Conservation (phyloP, 2,113 vertebrate genomes). For the Muscicapa adusta region DNA sequence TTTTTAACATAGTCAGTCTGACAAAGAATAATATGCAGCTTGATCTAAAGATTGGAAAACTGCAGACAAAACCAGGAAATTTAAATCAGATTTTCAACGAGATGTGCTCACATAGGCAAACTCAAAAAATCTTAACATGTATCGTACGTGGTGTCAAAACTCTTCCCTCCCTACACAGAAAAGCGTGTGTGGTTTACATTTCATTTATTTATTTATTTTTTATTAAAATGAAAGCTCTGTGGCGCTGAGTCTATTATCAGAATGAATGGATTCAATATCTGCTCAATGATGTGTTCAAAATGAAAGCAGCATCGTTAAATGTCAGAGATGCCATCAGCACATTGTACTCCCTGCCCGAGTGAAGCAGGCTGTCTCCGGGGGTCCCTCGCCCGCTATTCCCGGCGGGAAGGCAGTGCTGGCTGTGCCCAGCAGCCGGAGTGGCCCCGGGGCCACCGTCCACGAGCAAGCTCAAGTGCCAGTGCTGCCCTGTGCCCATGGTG, state of each 20-base stretch:
- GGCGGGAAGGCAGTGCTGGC: too few species aligned
- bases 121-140: slow-evolving; percentile 20
- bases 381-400: background rate
- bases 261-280: slow-evolving; percentile 91
- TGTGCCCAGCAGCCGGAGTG: too few species aligned
- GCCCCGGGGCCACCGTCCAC: too few species aligned
- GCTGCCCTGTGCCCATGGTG: accelerated
- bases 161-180: background rate
- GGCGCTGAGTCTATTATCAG: slow-evolving; percentile 79
- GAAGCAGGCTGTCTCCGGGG: slow-evolving; percentile 68
- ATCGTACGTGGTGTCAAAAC: background rate
- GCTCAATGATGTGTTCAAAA: slow-evolving; percentile 89
- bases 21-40: slow-evolving; percentile 45
- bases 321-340: slow-evolving; percentile 82
- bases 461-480: background rate
- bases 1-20: slow-evolving; percentile 33
- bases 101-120: background rate
- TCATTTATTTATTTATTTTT: slow-evolving; percentile 61
- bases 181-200: background rate
- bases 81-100: slow-evolving; percentile 56
- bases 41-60: slow-evolving; percentile 60
- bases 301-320: slow-evolving; percentile 86
- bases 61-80: slow-evolving; percentile 31
- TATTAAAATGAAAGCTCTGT: slow-evolving; percentile 66
- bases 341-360: slow-evolving; percentile 75